Conservation (phyloP, 2,888 invertebrate genomes). For the Catocala sponsa region DNA sequence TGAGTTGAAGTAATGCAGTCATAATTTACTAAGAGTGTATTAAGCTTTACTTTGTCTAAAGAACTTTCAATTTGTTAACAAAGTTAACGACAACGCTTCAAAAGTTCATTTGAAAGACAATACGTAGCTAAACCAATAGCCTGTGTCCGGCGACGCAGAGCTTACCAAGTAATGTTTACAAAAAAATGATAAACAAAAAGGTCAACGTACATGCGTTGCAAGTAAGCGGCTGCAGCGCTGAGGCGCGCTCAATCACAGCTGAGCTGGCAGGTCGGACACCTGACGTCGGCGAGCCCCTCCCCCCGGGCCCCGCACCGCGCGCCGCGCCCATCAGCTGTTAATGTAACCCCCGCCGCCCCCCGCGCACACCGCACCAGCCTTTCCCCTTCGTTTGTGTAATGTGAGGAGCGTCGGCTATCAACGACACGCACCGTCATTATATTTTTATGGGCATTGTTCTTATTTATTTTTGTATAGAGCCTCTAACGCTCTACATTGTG, state of each 20-base stretch:
- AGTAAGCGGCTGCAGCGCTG: conserved; percentile 78
- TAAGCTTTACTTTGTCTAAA: conserved; percentile 6
- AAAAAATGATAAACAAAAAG: conserved; percentile 83
- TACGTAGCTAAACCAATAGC: conserved; percentile 31
- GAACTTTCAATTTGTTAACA: conserved; percentile 20
- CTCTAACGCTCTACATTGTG: conserved; percentile 29
- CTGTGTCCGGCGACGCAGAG: conserved; percentile 22
- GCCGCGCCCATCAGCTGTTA: conserved; percentile 85
- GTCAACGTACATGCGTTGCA: conserved; percentile 75
- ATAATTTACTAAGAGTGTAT: background rate
- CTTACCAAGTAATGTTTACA: conserved; percentile 63
- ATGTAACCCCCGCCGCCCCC: conserved; percentile 73
- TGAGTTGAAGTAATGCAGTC: background rate
- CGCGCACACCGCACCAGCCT: conserved; percentile 74
- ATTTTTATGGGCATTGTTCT: conserved; percentile 46
- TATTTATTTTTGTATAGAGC: conserved; percentile 41
- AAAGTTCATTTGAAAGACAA: conserved; percentile 31
- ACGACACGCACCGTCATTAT: conserved; percentile 56
- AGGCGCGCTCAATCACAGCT: conserved; percentile 69
- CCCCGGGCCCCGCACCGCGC: conserved; percentile 36
- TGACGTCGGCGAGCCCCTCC: conserved; percentile 72
- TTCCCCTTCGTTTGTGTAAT: conserved; percentile 89
- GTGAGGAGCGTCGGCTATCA: conserved; percentile 76
- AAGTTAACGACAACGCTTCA: conserved; percentile 23
- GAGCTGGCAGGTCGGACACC: conserved; percentile 77